These are phyloP conservation scores for Crotalus viridis DNA, from an alignment of 2,113 vertebrate species.

Conservation along the genomic window DNA sequence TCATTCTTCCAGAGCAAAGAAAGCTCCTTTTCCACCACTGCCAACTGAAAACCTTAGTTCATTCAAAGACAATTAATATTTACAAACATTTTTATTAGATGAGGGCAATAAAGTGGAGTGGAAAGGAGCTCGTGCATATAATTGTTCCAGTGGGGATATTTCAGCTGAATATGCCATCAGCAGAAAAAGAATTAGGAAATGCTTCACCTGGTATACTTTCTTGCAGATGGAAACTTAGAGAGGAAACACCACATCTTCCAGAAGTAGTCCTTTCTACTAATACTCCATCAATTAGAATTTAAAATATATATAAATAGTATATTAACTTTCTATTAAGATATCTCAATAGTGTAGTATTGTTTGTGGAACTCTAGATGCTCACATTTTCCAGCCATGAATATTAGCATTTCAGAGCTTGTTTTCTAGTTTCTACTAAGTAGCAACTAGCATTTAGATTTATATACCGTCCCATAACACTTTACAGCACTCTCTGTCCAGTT, in stretches of 20 bases:
- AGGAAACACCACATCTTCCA: background rate
- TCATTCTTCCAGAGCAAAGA: constrained; percentile 46
- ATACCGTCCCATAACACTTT: background rate
- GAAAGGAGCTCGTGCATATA: constrained; percentile 21
- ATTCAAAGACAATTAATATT: constrained; percentile 36
- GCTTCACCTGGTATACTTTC: background rate
- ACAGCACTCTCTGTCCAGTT: background rate
- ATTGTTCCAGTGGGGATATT: constrained; percentile 28
- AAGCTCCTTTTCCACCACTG: constrained; percentile 26
- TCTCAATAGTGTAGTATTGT: background rate
- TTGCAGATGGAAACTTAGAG: constrained; percentile 14
- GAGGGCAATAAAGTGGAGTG: constrained; percentile 43
- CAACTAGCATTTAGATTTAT: background rate
- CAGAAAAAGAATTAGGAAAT: constrained; percentile 22
- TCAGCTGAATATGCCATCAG: background rate
- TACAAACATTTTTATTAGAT: constrained; percentile 48
- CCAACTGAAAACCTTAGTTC: constrained; percentile 29
- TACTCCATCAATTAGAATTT: background rate
- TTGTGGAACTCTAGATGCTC: background rate
- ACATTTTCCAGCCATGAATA: background rate
- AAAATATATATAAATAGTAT: background rate
- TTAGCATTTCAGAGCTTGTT: background rate
- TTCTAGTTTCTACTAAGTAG: background rate
- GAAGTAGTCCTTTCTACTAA: background rate
- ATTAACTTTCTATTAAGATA: background rate